phyloP scores from a whole-genome alignment of 2,888 invertebrate genomes.

The Brachyptera putata region DNA sequence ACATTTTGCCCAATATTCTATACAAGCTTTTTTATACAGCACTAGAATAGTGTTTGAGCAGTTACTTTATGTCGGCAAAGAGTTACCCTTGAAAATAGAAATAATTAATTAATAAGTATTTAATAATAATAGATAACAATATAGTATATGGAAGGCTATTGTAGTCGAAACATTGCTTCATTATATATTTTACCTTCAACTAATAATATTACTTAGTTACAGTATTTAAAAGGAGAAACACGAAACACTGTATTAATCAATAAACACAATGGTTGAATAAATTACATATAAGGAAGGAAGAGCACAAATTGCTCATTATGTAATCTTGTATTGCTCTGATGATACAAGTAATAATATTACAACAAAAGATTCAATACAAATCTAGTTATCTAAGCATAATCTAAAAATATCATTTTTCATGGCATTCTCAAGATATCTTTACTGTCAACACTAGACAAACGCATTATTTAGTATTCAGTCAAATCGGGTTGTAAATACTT shows the following conservation, averaged over 20 bases:
- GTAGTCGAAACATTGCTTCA: slow-evolving; percentile 24
- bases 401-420: not conserved
- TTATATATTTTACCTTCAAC: slow-evolving; percentile 24
- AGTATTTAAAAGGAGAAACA: slow-evolving; percentile 19
- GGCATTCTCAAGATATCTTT: not conserved
- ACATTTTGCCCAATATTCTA: slow-evolving; percentile 22
- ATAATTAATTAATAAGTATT: slow-evolving; percentile 9
- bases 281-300: not conserved
- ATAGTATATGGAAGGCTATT: slow-evolving; percentile 22
- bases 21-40: slow-evolving; percentile 28
- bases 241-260: not conserved
- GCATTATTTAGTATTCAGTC: too few species aligned
- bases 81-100: slow-evolving; percentile 20
- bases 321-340: slow-evolving; percentile 7
- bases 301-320: not conserved
- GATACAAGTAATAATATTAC: not conserved
- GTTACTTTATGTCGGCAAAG: slow-evolving; percentile 22
- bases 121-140: slow-evolving; percentile 19
- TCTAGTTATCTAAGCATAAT: not conserved
- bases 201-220: slow-evolving; percentile 30
- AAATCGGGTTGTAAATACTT: too few species aligned
- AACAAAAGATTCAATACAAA: not conserved
- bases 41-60: slow-evolving; percentile 29
- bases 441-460: not conserved
- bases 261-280: not conserved